Base-by-base conservation (phyloP, 2,888 invertebrate species). In the Lasius platythorax region DNA sequence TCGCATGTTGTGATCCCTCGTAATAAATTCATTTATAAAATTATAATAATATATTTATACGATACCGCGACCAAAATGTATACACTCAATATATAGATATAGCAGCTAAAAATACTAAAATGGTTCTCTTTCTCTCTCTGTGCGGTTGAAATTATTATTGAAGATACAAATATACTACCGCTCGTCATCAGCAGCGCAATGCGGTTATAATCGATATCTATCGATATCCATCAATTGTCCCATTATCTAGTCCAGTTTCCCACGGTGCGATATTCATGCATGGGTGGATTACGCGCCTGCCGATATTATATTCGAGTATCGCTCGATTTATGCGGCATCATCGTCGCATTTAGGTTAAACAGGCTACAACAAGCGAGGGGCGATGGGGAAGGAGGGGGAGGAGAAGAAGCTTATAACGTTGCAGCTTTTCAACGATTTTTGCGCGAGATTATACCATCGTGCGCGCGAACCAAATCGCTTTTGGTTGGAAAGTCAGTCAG, bases 181-280 rank as follows among this genome's bases (percentile, higher is more conserved):
- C 18, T 73, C 30, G 30, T 74, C 43, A 74, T 61, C 61, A 63
- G n/a, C 12, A 11, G n/a, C 43, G n/a, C 30, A 63, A 46, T 63
- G 28, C 28, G 15, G 58, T 28, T 28, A 61, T 63, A 74, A 74
- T 74, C 73, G 18, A 63, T 63, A 63, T 74, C 61, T 30, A 40
- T 73, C 58, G 40, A 58, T 58, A 73, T 73, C 58, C 61, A 74
- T 74, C 74, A 61, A 74, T 74, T 61, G 61, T 30, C 30, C 74
- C 43, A 74, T 74, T 74, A 74, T 74, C 43, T 61, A 61, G 43
- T 61, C 74, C 74, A 61, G 61, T 61, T 74, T 74, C 61, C 61
- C 30, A 46, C 43, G 28, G n/a, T 43, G 53, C 11, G 61, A 74
- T 74, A 63, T 74, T 58, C 43, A 74, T 63, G 74, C 61, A 46